Base-by-base conservation (phyloP, 2,797 vertebrate genomes). In the Galago senegalensis region DNA sequence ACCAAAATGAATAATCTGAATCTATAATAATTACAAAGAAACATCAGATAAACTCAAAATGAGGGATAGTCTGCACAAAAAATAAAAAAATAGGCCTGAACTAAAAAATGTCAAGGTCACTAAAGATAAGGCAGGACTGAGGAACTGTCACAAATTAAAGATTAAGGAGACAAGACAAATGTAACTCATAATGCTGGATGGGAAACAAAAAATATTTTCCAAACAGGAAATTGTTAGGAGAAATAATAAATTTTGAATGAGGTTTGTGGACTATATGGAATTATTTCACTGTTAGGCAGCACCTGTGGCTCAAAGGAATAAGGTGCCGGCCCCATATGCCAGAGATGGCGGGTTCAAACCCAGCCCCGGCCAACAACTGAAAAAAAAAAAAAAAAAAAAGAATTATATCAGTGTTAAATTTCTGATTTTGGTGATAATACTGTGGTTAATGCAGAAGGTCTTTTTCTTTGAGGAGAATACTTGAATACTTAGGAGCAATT, bases 31-130 rank as follows among this genome's bases (percentile, higher is more conserved):
- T 92, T 72, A 76, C 25, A 46, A 92, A 34, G 58, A 70, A 83
- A 83, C 40, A 73, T 76, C 70, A 75, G 58, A 82, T 46, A 88
- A 89, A 60, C 53, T 27, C 61, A 72, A 88, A 93, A 67, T 89
- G 23, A 89, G 60, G 31, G 40, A 49, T 18, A 49, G 46, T 63
- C 20, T 93, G 73, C 58, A 34, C 31, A 79, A 53, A 43, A 73
- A 73, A 72, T 40, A 43, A 72, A 40, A 65, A 69, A 49, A 87
- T 87, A 46, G n/a, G 40, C 63, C 76, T 81, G 31, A 87, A 81
- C 58, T 67, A 17, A 91, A 91, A 95, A 81, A 87, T 60, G 60
- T 95, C 89, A 60, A 88, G 23, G 70, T 89, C 27, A 65, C 86
- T 93, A 80, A 84, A 70, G 34, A 84, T 23, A 95, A 88, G 70